A percentile compares a stretch with the other conserved stretches of the same genome.
phyloP scores from a whole-genome alignment of 2,113 vertebrate species.

The Sorex fumeus region DNA sequence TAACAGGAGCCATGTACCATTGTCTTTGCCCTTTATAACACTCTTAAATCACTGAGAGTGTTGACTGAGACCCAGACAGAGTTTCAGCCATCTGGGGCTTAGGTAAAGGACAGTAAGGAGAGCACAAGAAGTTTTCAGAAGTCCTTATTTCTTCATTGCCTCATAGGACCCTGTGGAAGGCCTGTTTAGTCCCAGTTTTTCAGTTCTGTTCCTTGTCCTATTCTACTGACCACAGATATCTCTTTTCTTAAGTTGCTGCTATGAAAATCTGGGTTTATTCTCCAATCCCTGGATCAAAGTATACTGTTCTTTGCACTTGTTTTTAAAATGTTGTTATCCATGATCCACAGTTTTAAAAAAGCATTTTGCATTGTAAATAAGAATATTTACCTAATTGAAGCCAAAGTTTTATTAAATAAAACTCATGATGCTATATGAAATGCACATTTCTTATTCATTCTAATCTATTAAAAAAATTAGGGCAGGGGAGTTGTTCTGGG shows the following conservation, averaged over 20 bases:
- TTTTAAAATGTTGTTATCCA: not conserved
- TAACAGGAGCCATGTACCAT: not conserved
- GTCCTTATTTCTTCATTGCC: not conserved
- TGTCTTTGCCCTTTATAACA: not conserved
- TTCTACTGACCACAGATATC: not conserved
- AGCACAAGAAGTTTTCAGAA: not conserved
- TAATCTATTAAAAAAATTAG: slow-evolving; percentile 6
- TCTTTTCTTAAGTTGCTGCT: not conserved
- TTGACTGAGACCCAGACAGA: not conserved
- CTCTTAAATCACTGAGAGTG: not conserved
- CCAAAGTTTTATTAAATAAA: not conserved
- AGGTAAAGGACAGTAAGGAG: not conserved
- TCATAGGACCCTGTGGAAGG: not conserved
- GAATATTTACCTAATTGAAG: not conserved
- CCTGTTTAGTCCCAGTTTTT: not conserved
- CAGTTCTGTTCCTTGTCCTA: not conserved
- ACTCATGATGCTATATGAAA: not conserved
- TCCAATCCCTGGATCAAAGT: not conserved
- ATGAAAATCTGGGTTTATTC: not conserved
- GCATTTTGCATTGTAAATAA: not conserved
- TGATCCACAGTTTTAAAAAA: not conserved
- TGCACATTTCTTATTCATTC: not conserved
- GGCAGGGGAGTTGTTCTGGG: no score
- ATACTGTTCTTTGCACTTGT: not conserved
- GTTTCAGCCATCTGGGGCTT: not conserved